Base-by-base conservation (phyloP, 1,140 invertebrate genomes). In the Leptoteleia sp. region DNA sequence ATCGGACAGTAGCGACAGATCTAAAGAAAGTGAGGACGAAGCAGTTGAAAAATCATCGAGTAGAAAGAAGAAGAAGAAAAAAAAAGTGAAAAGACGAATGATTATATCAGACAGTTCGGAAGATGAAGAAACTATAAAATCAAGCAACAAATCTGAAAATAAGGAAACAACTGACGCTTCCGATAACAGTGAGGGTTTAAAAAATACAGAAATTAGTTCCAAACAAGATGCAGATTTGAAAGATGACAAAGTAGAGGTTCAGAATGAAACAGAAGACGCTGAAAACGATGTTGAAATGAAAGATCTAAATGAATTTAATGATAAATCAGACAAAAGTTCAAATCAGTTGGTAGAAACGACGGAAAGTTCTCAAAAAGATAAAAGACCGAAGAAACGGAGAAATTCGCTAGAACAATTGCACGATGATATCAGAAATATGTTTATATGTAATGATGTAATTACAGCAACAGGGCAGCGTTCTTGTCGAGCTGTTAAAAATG, bases 351-450 rank as follows among this genome's bases (percentile, higher is more conserved):
- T 65, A 27, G 62, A 76, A 19, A 40, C 35, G 15, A 17, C 70
- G 4, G 54, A 82, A 22, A 7, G 9, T 16, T 12, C 47, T 11
- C 16, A 25, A 11, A 0, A 80, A 79, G 43, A 61, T 11, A 59
- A 75, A 33, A 82, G 72, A 22, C 17, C 52, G 3, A 87, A 83
- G 42, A 81, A 83, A 40, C 80, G 86, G 40, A 82, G 84, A 62
- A 88, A 87, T 62, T 93, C 93, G 75, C 79, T 94, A 31, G 90
- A 92, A 72, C 89, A 90, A 80, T 85, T 94, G 5, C 93, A 93
- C 37, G 91, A 93, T 67, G 93, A 94, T 79, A 91, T 94, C 31
- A 89, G 91, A 65, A 92, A 93, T 68, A 93, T 93, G 91, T 93
- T 93, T 79, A 92, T 93, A 33, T 90, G 90, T 59, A 90, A 93